Evolutionary conservation across 1,140 invertebrate species (phyloP), one percentile per base, ranked within the genome.

Genomic region (Drosophila bifasciata): DNA sequence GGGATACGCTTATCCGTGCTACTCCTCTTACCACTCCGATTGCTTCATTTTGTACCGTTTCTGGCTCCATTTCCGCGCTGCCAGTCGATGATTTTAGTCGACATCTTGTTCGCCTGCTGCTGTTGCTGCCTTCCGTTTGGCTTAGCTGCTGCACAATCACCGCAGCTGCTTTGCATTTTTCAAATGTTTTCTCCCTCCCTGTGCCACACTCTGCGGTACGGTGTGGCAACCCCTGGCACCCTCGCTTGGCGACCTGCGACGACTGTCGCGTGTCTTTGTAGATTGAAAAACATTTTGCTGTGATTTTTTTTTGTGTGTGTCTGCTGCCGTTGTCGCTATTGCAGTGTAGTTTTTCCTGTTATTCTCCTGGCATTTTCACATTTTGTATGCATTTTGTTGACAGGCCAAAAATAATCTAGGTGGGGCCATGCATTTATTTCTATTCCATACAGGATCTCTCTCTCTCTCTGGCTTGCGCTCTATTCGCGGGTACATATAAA

Each of bases 91-190:
- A 86, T 85, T 85, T 76, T 70, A 74, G 77, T 80, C 84, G 81
- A 85, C 81, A 85, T 86, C 81, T 85, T 85, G 81, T 77, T 85
- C 71, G 57, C 59, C 62, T 62, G 81, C 81, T 74, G 69, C 75
- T 71, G 56, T 62, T 62, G 81, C 81, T 74, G 69, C 75, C 75
- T 59, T 62, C 21, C 43, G 62, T 57, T 50, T 66, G 57, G 58
- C 43, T 50, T 39, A 32, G 63, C 58, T 41, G 40, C 61, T 57
- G 68, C 68, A 59, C 79, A 83, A 83, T 83, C 79, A 83, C 79
- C 69, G 79, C 81, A 85, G 81, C 81, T 85, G 77, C 81, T 85
- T 86, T 85, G 73, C 81, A 85, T 85, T 74, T 85, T 85, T 74
- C 74, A 67, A 70, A 72, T 68, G 53, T 41, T 75, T 75, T 75